Percentiles rank a stretch among this genome's conserved stretches.
phyloP scores from a whole-genome alignment of 2,888 invertebrate genomes.

The Rotaria macrura region DNA sequence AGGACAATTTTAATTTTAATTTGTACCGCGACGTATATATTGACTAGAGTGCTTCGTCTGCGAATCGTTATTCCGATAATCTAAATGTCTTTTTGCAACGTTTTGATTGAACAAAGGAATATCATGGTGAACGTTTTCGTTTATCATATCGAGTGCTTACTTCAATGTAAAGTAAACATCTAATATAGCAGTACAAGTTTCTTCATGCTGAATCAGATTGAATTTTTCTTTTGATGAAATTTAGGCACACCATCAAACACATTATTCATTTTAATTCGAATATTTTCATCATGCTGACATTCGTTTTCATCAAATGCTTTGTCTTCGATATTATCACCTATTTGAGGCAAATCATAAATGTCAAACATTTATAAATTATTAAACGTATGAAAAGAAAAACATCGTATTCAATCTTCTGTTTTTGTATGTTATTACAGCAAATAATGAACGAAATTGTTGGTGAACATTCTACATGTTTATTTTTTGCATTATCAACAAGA shows the following conservation, averaged over 20 bases:
- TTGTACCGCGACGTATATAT: too few species aligned
- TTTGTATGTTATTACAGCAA: background rate
- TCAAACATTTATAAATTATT: background rate
- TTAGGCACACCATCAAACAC: background rate
- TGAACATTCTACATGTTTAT: slow-evolving; percentile 27
- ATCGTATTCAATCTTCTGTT: too few species aligned
- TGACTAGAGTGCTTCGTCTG: too few species aligned
- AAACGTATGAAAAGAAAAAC: background rate
- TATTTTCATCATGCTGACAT: background rate
- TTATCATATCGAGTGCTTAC: background rate
- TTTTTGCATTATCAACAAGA: slow-evolving; percentile 14
- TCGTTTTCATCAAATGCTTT: background rate
- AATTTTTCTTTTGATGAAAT: background rate
- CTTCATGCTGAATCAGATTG: background rate
- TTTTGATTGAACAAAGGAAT: background rate
- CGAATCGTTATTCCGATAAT: too few species aligned
- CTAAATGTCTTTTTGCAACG: too few species aligned
- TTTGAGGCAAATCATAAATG: background rate
- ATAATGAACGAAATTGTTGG: slow-evolving; percentile 27
- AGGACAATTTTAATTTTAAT: too few species aligned
- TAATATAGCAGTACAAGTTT: background rate
- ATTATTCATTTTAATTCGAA: background rate
- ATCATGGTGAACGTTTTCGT: background rate
- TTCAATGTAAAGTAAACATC: background rate
- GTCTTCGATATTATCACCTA: too few species aligned